Conservation (phyloP, 2,113 vertebrate species). For the Picathartes gymnocephalus region DNA sequence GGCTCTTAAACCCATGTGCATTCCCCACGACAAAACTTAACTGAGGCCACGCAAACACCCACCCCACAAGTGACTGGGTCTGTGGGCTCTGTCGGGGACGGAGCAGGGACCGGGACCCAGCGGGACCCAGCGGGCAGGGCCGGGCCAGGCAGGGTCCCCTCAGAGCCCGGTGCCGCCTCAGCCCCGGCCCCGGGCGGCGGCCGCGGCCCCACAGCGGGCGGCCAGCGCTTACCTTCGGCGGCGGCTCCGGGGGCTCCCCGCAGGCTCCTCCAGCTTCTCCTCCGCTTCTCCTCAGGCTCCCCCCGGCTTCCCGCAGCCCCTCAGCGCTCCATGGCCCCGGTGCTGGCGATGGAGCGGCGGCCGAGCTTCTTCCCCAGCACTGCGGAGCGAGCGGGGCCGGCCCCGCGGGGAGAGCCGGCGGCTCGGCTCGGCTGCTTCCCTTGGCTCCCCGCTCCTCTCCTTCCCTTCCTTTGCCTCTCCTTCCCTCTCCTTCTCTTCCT, state of each 20-base stretch:
- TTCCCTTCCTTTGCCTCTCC: neutral
- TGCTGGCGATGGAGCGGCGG: neutral
- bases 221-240: neutral
- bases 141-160: neutral
- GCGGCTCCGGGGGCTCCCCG: neutral
- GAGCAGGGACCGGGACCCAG: neutral
- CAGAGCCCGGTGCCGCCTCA: neutral
- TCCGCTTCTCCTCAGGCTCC: neutral
- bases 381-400: neutral
- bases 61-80: neutral
- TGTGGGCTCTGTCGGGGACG: neutral
- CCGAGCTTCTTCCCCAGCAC: neutral
- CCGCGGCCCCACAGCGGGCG: neutral
- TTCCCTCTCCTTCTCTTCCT: neutral
- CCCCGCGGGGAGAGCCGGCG: neutral
- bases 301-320: neutral
- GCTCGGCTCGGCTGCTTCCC: neutral
- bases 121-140: neutral
- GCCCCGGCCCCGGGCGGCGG: neutral
- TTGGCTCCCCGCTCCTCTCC: neutral
- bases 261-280: neutral
- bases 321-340: neutral
- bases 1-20: neutral
- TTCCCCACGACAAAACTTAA: neutral
- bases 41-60: neutral